Conservation (phyloP, 2,113 vertebrate genomes). For the Indicator indicator region DNA sequence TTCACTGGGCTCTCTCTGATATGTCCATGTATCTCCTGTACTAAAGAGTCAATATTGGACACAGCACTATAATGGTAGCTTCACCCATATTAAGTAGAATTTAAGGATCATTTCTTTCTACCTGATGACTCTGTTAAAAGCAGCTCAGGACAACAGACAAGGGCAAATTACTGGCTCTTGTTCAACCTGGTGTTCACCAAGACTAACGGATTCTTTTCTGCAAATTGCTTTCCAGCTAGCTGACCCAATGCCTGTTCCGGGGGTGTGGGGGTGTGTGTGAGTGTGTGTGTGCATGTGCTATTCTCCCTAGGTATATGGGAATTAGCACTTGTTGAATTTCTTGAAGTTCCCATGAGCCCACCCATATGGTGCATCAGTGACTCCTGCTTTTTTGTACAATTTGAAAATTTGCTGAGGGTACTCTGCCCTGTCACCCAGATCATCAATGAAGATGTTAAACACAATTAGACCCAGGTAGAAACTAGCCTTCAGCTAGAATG, state of each 20-base stretch:
- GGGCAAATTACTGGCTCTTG: not conserved
- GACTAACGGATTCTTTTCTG: not conserved
- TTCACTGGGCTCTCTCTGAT: not conserved
- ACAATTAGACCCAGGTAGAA: not conserved
- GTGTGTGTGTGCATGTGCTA: not conserved
- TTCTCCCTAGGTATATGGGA: not conserved
- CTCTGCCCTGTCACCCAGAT: not conserved
- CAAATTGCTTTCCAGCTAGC: not conserved
- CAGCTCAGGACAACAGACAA: not conserved
- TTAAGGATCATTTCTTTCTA: not conserved
- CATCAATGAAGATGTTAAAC: not conserved
- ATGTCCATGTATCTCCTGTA: not conserved
- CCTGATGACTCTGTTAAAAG: not conserved
- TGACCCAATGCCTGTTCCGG: not conserved
- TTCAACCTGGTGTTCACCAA: not conserved
- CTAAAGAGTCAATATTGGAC: not conserved
- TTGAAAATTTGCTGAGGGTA: not conserved
- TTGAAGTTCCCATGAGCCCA: not conserved
- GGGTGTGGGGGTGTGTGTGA: no score
- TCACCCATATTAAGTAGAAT: not conserved
- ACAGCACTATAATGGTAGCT: not conserved
- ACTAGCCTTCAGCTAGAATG: not conserved
- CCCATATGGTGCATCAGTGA: not conserved
- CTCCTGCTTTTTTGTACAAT: not conserved
- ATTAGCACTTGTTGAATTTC: not conserved